Percentiles rank a stretch among this genome's conserved stretches.
Evolutionary conservation across 1,140 invertebrate genomes (phyloP).

Genomic region (Anastatus disparis): DNA sequence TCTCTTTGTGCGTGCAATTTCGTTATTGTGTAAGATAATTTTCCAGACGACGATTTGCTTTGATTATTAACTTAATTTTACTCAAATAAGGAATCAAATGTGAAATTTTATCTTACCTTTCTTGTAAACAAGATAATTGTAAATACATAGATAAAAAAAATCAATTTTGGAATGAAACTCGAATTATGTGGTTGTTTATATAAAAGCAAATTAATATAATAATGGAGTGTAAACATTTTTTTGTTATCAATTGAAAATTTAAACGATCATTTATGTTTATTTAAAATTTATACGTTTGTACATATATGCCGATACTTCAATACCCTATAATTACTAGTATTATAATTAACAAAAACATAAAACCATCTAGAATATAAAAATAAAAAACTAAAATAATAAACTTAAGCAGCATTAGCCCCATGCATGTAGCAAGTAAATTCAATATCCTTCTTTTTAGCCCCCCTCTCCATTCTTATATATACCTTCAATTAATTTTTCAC

Average conservation of each 20-base stretch:
- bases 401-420: too few relatives aligned
- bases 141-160: too few relatives aligned
- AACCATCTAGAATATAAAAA: neutral
- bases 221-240: too few relatives aligned
- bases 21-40: neutral
- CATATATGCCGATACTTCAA: neutral
- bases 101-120: neutral
- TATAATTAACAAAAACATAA: slow-evolving; percentile 18
- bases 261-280: neutral
- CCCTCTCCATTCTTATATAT: too few relatives aligned
- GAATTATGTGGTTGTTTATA: too few relatives aligned
- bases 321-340: slow-evolving; percentile 4
- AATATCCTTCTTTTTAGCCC: slow-evolving; percentile 18
- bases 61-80: too few relatives aligned
- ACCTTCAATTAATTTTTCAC: slow-evolving; percentile 39
- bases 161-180: too few relatives aligned
- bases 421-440: slow-evolving; percentile 35
- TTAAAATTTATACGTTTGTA: slow-evolving; percentile 1
- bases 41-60: too few relatives aligned
- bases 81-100: neutral
- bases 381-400: too few relatives aligned
- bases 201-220: too few relatives aligned
- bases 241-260: too few relatives aligned
- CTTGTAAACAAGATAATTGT: neutral
- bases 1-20: neutral